phyloP scores from a whole-genome alignment of 2,888 invertebrate species.

The Drosophila pullipes region DNA sequence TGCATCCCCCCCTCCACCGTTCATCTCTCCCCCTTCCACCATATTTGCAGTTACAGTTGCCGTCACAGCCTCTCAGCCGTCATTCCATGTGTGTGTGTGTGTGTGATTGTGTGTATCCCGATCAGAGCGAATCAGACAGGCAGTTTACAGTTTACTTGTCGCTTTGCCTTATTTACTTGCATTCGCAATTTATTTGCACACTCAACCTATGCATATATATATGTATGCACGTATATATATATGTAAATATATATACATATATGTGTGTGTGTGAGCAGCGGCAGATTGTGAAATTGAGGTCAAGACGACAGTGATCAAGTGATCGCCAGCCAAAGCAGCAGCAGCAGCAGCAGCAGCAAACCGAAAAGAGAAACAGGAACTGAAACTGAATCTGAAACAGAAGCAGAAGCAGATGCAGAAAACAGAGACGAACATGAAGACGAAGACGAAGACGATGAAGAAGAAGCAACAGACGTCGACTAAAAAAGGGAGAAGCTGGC shows the following conservation, averaged over 20 bases:
- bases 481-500: not conserved
- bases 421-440: not conserved
- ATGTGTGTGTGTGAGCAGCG: slow-evolving; percentile 10
- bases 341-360: slow-evolving; percentile 11
- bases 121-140: slow-evolving; percentile 13
- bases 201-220: not conserved
- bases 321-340: slow-evolving; percentile 34
- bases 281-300: slow-evolving; percentile 73
- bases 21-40: fast-evolving
- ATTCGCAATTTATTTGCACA: slow-evolving; percentile 45
- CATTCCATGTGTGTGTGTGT: not conserved
- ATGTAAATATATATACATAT: not conserved
- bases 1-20: slow-evolving; percentile 3
- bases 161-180: slow-evolving; percentile 59
- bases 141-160: slow-evolving; percentile 25
- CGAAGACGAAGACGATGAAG: not conserved
- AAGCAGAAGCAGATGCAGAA: not conserved
- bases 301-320: slow-evolving; percentile 63
- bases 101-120: slow-evolving; percentile 4
- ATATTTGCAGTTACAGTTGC: not conserved
- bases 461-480: not conserved
- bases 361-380: slow-evolving; percentile 3
- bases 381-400: not conserved
- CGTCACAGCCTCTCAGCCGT: slow-evolving; percentile 4
- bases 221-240: not conserved